Evolutionary conservation across 2,888 invertebrate species (phyloP).

Genomic region (Metallyticus violacea): DNA sequence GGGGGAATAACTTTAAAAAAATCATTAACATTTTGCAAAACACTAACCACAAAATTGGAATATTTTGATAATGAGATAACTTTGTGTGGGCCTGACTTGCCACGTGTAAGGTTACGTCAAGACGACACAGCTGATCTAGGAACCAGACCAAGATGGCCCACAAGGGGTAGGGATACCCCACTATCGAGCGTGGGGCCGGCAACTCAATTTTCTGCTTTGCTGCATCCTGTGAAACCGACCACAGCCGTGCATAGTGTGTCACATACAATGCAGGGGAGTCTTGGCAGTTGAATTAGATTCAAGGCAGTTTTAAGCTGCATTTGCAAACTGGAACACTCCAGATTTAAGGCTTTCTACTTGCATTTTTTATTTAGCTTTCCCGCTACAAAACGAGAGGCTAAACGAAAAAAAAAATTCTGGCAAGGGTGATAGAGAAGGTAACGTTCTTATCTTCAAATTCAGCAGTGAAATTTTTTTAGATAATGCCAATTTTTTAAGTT

Average conservation of each 20-base stretch:
- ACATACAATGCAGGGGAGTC: background rate
- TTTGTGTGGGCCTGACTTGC: no score
- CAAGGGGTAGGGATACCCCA: background rate
- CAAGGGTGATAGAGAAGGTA: no score
- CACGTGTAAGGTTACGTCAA: no score
- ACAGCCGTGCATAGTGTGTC: background rate
- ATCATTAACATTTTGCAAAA: no score
- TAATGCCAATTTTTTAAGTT: no score
- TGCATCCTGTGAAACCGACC: slow-evolving; percentile 21
- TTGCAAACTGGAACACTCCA: background rate
- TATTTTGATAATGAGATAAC: no score
- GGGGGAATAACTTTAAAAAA: no score
- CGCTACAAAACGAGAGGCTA: background rate
- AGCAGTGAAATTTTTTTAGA: no score
- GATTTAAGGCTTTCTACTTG: background rate
- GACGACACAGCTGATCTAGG: background rate
- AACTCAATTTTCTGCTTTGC: slow-evolving; percentile 27
- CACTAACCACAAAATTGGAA: no score
- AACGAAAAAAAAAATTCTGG: no score
- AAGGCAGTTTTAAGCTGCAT: background rate
- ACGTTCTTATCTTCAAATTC: no score
- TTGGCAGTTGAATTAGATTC: background rate
- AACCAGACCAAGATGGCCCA: no score
- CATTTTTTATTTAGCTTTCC: background rate
- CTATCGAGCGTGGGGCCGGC: background rate